phyloP scores from a whole-genome alignment of 1,140 invertebrate species.

The Zaprionus camerounensis region DNA sequence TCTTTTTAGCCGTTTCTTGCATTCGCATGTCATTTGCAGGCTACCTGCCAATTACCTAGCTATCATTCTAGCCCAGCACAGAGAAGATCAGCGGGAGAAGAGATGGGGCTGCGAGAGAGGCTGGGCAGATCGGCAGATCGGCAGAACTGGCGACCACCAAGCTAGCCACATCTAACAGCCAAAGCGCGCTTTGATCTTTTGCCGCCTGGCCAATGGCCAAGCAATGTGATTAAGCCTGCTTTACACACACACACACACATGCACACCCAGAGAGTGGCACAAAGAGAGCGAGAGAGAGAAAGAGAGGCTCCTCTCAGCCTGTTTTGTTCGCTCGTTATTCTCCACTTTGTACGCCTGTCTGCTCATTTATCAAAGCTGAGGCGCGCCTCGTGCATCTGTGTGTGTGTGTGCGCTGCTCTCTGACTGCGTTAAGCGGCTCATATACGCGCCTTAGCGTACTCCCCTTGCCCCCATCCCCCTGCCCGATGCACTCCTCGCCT shows the following conservation, averaged over 20 bases:
- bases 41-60: constrained; percentile 77
- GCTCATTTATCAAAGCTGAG: constrained; percentile 80
- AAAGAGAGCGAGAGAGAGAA: constrained; percentile 13
- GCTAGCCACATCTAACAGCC: constrained; percentile 77
- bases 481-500: neutral
- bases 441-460: constrained; percentile 48
- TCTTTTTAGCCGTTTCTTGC: constrained; percentile 45
- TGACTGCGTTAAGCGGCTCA: constrained; percentile 76
- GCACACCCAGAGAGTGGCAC: constrained; percentile 12
- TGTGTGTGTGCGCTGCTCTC: constrained; percentile 23
- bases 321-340: constrained; percentile 82
- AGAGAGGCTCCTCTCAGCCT: constrained; percentile 56
- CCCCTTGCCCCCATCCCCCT: neutral
- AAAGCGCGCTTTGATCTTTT: constrained; percentile 71
- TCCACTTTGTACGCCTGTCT: constrained; percentile 82
- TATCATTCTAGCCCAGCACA: constrained; percentile 66
- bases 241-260: constrained; percentile 40
- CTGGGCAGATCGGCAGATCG: constrained; percentile 4
- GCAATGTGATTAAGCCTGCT: constrained; percentile 82
- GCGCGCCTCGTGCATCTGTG: constrained; percentile 22
- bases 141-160: constrained; percentile 66
- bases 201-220: constrained; percentile 81
- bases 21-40: constrained; percentile 76
- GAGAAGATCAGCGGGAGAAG: neutral
- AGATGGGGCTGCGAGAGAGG: neutral